A percentile compares a stretch with the other conserved stretches of the same genome.
phyloP scores from a whole-genome alignment of 2,888 invertebrate genomes.

The Drosophila paracracens region DNA sequence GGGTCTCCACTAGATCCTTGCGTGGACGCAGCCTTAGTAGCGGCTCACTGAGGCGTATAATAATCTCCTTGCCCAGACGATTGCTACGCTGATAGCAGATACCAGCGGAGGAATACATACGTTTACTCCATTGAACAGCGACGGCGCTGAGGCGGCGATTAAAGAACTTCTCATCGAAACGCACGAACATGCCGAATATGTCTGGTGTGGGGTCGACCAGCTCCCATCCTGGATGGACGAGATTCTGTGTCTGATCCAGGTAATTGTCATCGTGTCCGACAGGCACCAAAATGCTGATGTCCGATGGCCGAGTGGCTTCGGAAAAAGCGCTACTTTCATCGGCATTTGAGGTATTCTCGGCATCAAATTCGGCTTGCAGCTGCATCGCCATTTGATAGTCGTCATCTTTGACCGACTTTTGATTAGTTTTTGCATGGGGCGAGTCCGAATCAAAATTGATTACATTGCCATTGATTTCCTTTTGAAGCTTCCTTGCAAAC shows the following conservation, averaged over 20 bases:
- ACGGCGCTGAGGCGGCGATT: conserved; percentile 91
- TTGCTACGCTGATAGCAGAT: conserved; percentile 86
- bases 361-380: conserved; percentile 69
- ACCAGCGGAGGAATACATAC: conserved; percentile 91
- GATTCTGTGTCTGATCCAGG: conserved; percentile 82
- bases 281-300: neutral
- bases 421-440: neutral
- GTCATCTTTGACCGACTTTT: conserved; percentile 47
- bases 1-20: conserved; percentile 97
- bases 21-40: conserved; percentile 95
- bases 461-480: conserved; percentile 57
- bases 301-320: neutral
- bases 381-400: conserved; percentile 73
- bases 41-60: conserved; percentile 91
- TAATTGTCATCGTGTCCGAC: conserved; percentile 55
- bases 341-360: conserved; percentile 28
- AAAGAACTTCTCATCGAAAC: conserved; percentile 95
- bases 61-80: conserved; percentile 77
- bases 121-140: conserved; percentile 96
- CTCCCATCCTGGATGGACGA: conserved; percentile 87
- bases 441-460: neutral
- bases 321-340: conserved; percentile 18
- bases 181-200: conserved; percentile 92
- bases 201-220: conserved; percentile 97
- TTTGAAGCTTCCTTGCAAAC: conserved; percentile 73